Percentiles rank a stretch among this genome's conserved stretches.
phyloP scores from a whole-genome alignment of 2,113 vertebrate species.

The Saguinus midas region DNA sequence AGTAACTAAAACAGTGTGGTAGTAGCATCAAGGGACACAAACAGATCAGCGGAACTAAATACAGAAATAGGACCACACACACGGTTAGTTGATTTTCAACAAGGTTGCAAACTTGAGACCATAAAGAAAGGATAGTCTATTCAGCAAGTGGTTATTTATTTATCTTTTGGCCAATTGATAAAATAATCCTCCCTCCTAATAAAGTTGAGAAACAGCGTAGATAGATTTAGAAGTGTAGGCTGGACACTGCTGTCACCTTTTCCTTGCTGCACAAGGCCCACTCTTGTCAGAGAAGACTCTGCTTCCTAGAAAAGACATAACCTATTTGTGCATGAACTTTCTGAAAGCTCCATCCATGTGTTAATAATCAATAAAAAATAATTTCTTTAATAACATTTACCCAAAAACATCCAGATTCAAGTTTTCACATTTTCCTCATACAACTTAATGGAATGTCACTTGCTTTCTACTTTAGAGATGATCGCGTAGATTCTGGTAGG shows the following conservation, averaged over 20 bases:
- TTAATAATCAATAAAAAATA: fast-evolving
- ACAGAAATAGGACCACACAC: not conserved
- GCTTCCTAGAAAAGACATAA: not conserved
- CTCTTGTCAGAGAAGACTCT: not conserved
- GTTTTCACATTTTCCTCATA: not conserved
- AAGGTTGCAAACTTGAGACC: too few relatives aligned
- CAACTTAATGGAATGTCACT: not conserved
- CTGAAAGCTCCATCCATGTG: fast-evolving
- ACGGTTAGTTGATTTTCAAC: not conserved
- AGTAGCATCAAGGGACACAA: not conserved
- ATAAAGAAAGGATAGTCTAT: too few relatives aligned
- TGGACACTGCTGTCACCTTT: not conserved
- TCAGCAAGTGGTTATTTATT: too few relatives aligned
- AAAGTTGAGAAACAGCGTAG: fast-evolving
- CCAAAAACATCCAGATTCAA: not conserved
- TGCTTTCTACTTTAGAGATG: too few relatives aligned
- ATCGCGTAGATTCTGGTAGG: fast-evolving
- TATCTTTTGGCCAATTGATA: too few relatives aligned
- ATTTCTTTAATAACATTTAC: fast-evolving
- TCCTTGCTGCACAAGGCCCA: not conserved
- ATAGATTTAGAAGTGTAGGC: too few relatives aligned
- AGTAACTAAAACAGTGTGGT: not conserved
- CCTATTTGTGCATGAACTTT: fast-evolving
- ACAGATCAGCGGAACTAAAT: not conserved
- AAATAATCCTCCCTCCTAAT: not conserved